phyloP scores from a whole-genome alignment of 2,113 vertebrate species.

The Dascyllus trimaculatus region DNA sequence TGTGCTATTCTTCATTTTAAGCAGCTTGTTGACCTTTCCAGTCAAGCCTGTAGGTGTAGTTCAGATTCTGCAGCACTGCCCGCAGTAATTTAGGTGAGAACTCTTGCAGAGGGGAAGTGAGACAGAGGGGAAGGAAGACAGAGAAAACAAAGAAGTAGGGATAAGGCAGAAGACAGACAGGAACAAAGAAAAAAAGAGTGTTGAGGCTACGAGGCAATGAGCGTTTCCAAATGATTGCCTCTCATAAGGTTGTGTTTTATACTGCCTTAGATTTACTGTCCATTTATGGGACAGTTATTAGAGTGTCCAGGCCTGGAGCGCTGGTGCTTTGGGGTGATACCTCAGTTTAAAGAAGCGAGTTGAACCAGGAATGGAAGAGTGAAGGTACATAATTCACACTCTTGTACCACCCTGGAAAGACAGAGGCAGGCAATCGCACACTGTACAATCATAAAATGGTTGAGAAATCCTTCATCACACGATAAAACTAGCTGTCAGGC shows the following conservation, averaged over 20 bases:
- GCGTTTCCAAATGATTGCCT: conserved; percentile 70
- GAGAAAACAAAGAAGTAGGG: conserved; percentile 43
- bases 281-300: conserved; percentile 57
- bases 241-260: conserved; percentile 69
- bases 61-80: conserved; percentile 70
- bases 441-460: conserved; percentile 61
- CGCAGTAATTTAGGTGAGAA: conserved; percentile 79
- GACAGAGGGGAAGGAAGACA: conserved; percentile 22
- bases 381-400: conserved; percentile 63
- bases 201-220: conserved; percentile 35
- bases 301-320: conserved; percentile 44
- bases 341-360: conserved; percentile 53
- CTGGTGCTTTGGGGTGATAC: conserved; percentile 49
- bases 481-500: conserved; percentile 52
- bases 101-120: conserved; percentile 54
- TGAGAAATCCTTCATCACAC: conserved; percentile 57
- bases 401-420: conserved; percentile 52
- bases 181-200: conserved; percentile 20
- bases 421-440: conserved; percentile 65
- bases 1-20: conserved; percentile 85
- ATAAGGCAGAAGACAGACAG: conserved; percentile 29
- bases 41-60: conserved; percentile 83
- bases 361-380: conserved; percentile 45
- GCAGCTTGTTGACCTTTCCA: conserved; percentile 84
- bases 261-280: conserved; percentile 64